Percentiles rank a stretch among this genome's conserved stretches.
phyloP scores from a whole-genome alignment of 2,888 invertebrate species.

The Phyto melanocephala region DNA sequence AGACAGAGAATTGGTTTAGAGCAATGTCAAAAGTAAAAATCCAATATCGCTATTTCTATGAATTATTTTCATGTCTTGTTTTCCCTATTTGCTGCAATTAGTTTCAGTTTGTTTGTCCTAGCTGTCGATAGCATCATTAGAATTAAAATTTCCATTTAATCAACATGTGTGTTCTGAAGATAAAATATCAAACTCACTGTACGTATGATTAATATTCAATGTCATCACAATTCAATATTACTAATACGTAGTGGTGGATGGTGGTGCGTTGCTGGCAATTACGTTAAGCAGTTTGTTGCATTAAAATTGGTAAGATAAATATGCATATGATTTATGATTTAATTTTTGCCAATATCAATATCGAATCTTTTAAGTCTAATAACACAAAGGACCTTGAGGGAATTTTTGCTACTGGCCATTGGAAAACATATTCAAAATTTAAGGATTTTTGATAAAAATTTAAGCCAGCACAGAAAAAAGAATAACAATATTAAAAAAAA shows the following conservation, averaged over 20 bases:
- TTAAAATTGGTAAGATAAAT: slow-evolving; percentile 16
- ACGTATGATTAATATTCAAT: slow-evolving; percentile 16
- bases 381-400: neutral
- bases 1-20: slow-evolving; percentile 10
- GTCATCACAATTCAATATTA: slow-evolving; percentile 1
- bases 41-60: too few relatives aligned
- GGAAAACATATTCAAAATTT: neutral
- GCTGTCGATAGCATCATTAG: too few relatives aligned
- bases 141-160: too few relatives aligned
- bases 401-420: neutral
- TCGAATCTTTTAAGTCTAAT: too few relatives aligned
- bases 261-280: neutral
- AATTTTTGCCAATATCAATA: neutral
- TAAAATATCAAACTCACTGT: neutral
- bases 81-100: too few relatives aligned
- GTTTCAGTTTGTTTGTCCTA: too few relatives aligned
- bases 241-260: neutral
- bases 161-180: too few relatives aligned
- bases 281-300: neutral
- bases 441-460: neutral
- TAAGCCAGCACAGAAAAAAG: neutral
- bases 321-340: neutral
- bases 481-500: too few relatives aligned
- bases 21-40: too few relatives aligned
- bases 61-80: too few relatives aligned